A percentile compares a stretch with the other conserved stretches of the same genome.
Conservation (phyloP, 1,140 invertebrate species). For the Ctenoplectra terminalis region DNA sequence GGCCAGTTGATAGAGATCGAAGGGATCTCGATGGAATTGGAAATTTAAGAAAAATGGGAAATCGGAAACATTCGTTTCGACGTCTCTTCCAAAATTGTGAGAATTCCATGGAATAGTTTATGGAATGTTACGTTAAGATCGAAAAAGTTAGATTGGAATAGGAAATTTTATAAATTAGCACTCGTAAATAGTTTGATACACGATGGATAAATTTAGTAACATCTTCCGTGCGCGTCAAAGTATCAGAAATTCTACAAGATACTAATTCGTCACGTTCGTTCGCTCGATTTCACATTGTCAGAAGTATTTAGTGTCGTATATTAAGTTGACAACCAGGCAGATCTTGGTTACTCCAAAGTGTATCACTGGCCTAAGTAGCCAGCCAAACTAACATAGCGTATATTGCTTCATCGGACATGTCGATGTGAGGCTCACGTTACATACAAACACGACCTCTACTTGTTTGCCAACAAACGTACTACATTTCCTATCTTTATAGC, state of each 20-base stretch:
- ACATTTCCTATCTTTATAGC: constrained; percentile 69
- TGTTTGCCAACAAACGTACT: constrained; percentile 69
- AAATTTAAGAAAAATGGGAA: not conserved
- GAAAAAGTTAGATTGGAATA: not conserved
- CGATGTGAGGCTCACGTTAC: constrained; percentile 51
- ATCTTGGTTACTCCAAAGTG: not conserved
- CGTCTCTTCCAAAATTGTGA: not conserved
- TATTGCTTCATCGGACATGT: constrained; percentile 56
- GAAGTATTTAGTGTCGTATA: not conserved
- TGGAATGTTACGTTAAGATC: not conserved
- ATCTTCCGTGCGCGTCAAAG: not conserved
- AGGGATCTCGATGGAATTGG: not conserved
- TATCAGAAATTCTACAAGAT: not conserved
- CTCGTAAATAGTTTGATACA: not conserved
- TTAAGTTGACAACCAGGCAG: not conserved
- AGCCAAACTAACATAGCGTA: constrained; percentile 32
- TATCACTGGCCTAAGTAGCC: constrained; percentile 14
- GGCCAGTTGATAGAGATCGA: not conserved
- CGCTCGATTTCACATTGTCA: not conserved
- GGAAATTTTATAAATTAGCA: not conserved
- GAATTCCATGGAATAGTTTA: not conserved
- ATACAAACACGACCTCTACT: constrained; percentile 66
- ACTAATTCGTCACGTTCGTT: not conserved
- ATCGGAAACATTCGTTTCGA: not conserved
- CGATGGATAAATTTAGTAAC: not conserved